Conservation (phyloP, 2,888 invertebrate species). For the Aleiodes testaceus region DNA sequence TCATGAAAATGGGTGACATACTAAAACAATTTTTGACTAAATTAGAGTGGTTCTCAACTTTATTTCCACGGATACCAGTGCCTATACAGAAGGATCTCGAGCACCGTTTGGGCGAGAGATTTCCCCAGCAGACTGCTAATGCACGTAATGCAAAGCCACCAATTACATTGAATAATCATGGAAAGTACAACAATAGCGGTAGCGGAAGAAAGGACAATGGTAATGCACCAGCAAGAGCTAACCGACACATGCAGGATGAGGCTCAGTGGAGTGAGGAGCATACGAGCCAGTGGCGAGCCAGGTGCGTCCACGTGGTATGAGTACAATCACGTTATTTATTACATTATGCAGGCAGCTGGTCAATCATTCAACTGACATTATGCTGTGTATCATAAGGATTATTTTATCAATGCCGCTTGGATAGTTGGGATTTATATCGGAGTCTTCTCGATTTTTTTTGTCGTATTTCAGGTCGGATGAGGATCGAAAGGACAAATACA, state of each 20-base stretch:
- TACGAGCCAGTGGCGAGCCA: constrained; percentile 71
- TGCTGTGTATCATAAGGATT: background rate
- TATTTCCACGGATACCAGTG: constrained; percentile 98
- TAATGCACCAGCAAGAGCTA: constrained; percentile 56
- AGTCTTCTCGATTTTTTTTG: constrained; percentile 49
- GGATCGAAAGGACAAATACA: constrained; percentile 67
- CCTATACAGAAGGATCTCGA: constrained; percentile 96
- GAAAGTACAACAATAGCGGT: constrained; percentile 61
- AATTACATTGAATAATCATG: constrained; percentile 70
- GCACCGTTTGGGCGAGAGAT: constrained; percentile 79
- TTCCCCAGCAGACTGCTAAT: constrained; percentile 75
- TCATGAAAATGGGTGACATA: constrained; percentile 94
- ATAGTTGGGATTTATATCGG: constrained; percentile 46
- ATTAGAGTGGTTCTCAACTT: constrained; percentile 98
- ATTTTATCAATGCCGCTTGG: background rate
- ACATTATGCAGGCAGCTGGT: constrained; percentile 25
- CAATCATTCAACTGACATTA: constrained; percentile 2
- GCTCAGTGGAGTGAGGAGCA: constrained; percentile 72
- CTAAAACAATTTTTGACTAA: constrained; percentile 94
- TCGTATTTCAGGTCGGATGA: constrained; percentile 70
- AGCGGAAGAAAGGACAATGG: constrained; percentile 66
- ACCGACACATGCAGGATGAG: constrained; percentile 54
- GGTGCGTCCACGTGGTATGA: constrained; percentile 73
- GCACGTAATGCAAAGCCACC: constrained; percentile 70
- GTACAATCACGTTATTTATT: constrained; percentile 67